Conservation (phyloP, 2,888 invertebrate species). For the Rhingia campestris region DNA sequence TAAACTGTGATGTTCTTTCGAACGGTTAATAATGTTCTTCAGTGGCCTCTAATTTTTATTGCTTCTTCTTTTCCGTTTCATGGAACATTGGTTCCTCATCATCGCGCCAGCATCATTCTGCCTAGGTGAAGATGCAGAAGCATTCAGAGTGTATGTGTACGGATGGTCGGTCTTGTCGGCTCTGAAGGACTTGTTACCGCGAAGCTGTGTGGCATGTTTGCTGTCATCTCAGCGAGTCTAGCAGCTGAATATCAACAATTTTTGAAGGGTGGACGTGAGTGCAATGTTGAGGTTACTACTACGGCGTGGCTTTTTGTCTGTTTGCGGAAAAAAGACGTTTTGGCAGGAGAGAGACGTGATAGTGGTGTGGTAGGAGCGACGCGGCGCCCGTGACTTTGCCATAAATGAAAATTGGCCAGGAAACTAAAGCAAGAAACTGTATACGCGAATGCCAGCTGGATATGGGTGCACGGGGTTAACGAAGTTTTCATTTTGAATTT, state of each 20-base stretch:
- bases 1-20: conserved; percentile 66
- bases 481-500: conserved; percentile 74
- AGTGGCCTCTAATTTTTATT: conserved; percentile 72
- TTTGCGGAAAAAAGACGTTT: conserved; percentile 31
- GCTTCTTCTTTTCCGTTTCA: conserved; percentile 37
- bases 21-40: conserved; percentile 73
- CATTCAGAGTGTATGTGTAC: neutral
- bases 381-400: conserved; percentile 72
- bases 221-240: conserved; percentile 65
- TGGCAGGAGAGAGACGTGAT: conserved; percentile 8
- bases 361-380: conserved; percentile 22
- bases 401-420: conserved; percentile 69
- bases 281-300: conserved; percentile 66
- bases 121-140: conserved; percentile 24
- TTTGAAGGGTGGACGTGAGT: conserved; percentile 74
- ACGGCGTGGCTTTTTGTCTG: conserved; percentile 20
- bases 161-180: neutral
- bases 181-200: conserved; percentile 67
- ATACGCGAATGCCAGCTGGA: neutral
- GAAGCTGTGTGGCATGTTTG: conserved; percentile 68
- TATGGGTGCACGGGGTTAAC: conserved; percentile 71
- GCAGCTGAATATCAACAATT: conserved; percentile 65
- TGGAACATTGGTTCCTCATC: conserved; percentile 61
- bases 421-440: conserved; percentile 52
- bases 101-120: conserved; percentile 28